Percentiles rank a stretch among this genome's conserved stretches.
Conservation (phyloP, 2,797 vertebrate genomes). For the Falco cherrug region DNA sequence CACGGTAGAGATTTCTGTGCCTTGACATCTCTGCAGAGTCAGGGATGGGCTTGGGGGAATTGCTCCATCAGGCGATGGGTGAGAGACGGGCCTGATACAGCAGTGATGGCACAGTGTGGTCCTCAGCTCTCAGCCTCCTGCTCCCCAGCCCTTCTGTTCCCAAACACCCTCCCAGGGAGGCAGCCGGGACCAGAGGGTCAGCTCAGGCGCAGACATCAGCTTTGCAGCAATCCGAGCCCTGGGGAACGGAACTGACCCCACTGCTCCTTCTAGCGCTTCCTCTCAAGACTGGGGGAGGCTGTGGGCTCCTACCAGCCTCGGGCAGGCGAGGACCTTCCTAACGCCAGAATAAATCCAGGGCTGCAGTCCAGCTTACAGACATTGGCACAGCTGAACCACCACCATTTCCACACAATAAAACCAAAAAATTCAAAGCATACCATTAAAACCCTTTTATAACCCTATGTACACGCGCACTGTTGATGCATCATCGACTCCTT, state of each 20-base stretch:
- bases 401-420: constrained; percentile 47
- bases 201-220: neutral
- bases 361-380: neutral
- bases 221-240: neutral
- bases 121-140: neutral
- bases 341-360: accelerated
- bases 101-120: neutral
- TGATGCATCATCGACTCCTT: constrained; percentile 7
- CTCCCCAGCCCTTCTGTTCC: neutral
- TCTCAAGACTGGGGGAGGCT: neutral
- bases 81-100: neutral
- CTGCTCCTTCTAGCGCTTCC: neutral
- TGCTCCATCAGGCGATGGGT: neutral
- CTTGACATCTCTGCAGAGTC: neutral
- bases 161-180: accelerated
- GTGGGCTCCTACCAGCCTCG: neutral
- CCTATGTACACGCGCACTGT: constrained; percentile 28
- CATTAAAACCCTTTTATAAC: constrained; percentile 45
- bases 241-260: neutral
- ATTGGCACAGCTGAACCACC: neutral
- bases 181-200: neutral
- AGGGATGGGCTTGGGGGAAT: neutral
- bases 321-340: neutral
- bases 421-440: constrained; percentile 39
- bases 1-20: neutral